phyloP scores from a whole-genome alignment of 1,140 invertebrate genomes.

The Zaprionus taronus region DNA sequence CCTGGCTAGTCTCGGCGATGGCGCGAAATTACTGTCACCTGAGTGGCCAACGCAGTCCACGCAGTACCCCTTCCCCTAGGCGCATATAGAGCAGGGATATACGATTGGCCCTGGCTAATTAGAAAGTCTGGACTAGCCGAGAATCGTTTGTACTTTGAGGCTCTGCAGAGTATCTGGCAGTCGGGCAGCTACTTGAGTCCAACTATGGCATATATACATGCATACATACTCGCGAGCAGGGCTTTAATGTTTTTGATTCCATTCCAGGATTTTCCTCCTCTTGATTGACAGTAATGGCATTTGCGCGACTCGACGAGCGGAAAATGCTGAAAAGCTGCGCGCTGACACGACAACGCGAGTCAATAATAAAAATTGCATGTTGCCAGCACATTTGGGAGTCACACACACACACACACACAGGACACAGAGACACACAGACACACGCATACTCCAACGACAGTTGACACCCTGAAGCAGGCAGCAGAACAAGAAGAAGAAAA shows the following conservation, averaged over 20 bases:
- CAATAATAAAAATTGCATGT: conserved; percentile 83
- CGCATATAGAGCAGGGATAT: background rate
- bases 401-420: conserved; percentile 64
- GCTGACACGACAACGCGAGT: conserved; percentile 72
- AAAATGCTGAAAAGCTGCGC: conserved; percentile 76
- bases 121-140: too few species aligned
- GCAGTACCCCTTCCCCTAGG: background rate
- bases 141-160: too few species aligned
- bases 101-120: background rate
- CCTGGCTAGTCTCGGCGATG: conserved; percentile 20
- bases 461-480: conserved; percentile 46
- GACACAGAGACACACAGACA: conserved; percentile 10
- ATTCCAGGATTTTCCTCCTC: conserved; percentile 57
- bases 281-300: conserved; percentile 81
- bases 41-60: conserved; percentile 41
- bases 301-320: conserved; percentile 77
- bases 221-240: conserved; percentile 15
- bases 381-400: conserved; percentile 78
- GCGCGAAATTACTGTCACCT: conserved; percentile 57
- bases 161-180: conserved; percentile 1
- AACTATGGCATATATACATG: background rate
- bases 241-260: conserved; percentile 67
- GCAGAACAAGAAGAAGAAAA: background rate
- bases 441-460: conserved; percentile 13
- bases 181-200: background rate